These are phyloP conservation scores for Trisateles emortualis DNA, from an alignment of 2,888 invertebrate species.

Conservation along the genomic window DNA sequence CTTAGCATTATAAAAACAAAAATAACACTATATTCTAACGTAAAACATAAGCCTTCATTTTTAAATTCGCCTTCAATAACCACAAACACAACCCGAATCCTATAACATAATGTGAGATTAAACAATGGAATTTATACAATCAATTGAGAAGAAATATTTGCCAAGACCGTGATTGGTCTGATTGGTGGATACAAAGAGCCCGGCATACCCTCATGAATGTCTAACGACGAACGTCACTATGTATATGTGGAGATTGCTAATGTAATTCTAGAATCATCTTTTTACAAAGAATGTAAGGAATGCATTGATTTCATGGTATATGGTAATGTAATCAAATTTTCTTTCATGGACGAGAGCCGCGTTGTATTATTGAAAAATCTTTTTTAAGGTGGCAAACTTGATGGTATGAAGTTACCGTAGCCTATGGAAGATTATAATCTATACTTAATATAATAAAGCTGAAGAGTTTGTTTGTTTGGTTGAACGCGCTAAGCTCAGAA, in stretches of 20 bases:
- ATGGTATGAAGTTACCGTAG: too few species aligned
- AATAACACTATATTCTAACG: too few species aligned
- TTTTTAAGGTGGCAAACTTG: too few species aligned
- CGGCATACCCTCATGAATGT: slow-evolving; percentile 67
- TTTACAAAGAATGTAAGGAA: neutral
- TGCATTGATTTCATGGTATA: neutral
- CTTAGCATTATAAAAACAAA: too few species aligned
- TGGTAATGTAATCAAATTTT: too few species aligned
- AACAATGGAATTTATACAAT: neutral
- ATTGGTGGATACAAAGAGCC: slow-evolving; percentile 62
- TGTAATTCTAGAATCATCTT: slow-evolving; percentile 3
- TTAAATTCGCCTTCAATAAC: neutral
- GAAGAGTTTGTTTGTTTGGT: too few species aligned
- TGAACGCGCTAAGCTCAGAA: too few species aligned
- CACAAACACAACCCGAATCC: neutral
- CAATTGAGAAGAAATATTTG: slow-evolving; percentile 11
- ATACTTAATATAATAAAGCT: too few species aligned
- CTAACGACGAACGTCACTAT: slow-evolving; percentile 58
- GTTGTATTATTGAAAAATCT: too few species aligned
- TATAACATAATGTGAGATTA: neutral
- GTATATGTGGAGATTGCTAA: slow-evolving; percentile 11
- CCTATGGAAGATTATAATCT: too few species aligned
- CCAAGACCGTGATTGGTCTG: slow-evolving; percentile 46
- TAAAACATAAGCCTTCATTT: too few species aligned
- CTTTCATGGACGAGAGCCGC: too few species aligned